Conservation (phyloP, 2,113 vertebrate species). For the Reinhardtius hippoglossoides region DNA sequence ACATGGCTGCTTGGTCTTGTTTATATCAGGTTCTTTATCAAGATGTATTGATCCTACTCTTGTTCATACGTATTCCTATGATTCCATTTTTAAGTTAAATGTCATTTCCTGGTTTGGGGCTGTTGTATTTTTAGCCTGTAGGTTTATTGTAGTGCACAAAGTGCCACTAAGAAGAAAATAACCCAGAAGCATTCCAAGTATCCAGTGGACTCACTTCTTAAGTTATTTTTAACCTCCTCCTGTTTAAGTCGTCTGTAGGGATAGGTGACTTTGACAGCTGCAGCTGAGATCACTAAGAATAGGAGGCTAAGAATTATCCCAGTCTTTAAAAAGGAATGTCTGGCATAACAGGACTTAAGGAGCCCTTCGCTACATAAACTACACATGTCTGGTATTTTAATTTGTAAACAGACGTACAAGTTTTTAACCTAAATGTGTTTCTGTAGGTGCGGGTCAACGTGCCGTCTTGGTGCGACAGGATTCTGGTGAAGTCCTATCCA, state of each 20-base stretch:
- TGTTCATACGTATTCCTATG: not conserved
- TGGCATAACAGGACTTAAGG: conserved; percentile 23
- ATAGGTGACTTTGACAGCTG: conserved; percentile 43
- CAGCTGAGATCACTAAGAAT: conserved; percentile 58
- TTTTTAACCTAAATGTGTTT: conserved; percentile 19
- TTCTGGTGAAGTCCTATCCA: conserved; percentile 91
- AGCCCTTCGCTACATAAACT: not conserved
- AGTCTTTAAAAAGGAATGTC: conserved; percentile 38
- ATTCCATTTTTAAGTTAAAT: not conserved
- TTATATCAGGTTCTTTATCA: not conserved
- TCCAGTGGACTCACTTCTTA: conserved; percentile 19
- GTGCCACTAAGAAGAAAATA: conserved; percentile 8
- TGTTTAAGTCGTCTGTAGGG: conserved; percentile 22
- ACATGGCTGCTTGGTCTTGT: not conserved
- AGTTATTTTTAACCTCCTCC: conserved; percentile 42
- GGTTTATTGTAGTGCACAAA: not conserved
- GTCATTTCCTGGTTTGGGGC: not conserved
- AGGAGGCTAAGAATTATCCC: conserved; percentile 31
- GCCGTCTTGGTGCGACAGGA: conserved; percentile 90
- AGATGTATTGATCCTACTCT: not conserved
- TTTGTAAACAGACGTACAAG: not conserved
- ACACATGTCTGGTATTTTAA: not conserved
- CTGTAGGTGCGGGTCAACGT: conserved; percentile 87
- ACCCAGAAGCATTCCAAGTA: conserved; percentile 8
- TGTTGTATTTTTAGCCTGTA: not conserved